Conservation (phyloP, 2,888 invertebrate genomes). For the Ecdyonurus torrentis region DNA sequence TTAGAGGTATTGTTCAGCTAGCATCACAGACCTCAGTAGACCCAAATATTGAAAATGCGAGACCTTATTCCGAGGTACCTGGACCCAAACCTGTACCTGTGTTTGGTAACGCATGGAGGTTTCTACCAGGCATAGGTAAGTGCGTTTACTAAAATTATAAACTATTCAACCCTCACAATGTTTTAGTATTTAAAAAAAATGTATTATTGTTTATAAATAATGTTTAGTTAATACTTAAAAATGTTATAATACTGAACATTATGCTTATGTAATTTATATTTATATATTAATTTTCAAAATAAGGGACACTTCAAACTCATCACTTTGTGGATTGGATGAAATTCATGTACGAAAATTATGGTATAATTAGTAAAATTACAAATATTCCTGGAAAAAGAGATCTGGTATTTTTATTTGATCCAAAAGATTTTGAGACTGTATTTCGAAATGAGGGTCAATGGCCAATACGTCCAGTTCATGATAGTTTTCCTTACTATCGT, state of each 20-base stretch:
- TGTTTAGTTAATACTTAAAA: too few species aligned
- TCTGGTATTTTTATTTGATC: slow-evolving; percentile 23
- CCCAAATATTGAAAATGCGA: too few species aligned
- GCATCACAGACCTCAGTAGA: too few species aligned
- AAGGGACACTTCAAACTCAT: too few species aligned
- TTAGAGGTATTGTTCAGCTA: too few species aligned
- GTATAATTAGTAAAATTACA: slow-evolving; percentile 5
- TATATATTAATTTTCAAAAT: too few species aligned
- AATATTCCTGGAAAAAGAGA: not conserved
- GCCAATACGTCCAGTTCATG: slow-evolving; percentile 27
- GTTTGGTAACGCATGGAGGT: slow-evolving; percentile 44
- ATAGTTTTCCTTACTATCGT: slow-evolving; percentile 26
- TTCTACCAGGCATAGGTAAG: slow-evolving; percentile 41
- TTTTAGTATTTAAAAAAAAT: too few species aligned
- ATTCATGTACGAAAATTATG: slow-evolving; percentile 5
- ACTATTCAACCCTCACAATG: too few species aligned
- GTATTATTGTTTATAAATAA: too few species aligned
- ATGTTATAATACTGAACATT: too few species aligned
- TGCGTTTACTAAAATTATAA: too few species aligned
- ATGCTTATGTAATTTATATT: too few species aligned
- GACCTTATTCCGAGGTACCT: slow-evolving; percentile 34
- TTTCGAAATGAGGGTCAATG: slow-evolving; percentile 24
- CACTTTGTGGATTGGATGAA: not conserved
- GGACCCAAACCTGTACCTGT: slow-evolving; percentile 40
- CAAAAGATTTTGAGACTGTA: slow-evolving; percentile 24